Conservation (phyloP, 2,113 vertebrate species). For the Sterrhoptilus dennistouni region DNA sequence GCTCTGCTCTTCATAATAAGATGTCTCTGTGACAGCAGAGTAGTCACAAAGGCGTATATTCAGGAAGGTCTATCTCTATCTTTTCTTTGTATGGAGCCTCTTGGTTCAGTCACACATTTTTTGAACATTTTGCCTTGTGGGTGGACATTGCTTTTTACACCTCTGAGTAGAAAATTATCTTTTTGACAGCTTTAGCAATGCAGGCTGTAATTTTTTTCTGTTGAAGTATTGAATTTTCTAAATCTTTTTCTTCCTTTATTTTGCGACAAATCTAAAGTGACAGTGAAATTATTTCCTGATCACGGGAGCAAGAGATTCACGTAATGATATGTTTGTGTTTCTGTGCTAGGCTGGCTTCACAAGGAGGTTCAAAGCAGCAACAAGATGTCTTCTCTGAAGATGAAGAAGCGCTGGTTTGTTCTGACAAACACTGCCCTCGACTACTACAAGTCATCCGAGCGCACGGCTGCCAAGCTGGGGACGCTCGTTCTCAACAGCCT, state of each 20-base stretch:
- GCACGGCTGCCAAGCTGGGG: slow-evolving; percentile 87
- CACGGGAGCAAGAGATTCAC: neutral
- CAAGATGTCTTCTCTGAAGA: slow-evolving; percentile 87
- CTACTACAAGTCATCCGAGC: slow-evolving; percentile 89
- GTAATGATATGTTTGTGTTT: neutral
- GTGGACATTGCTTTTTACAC: neutral
- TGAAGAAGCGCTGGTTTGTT: slow-evolving; percentile 94
- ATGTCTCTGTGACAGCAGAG: neutral
- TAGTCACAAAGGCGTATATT: neutral
- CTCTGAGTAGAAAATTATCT: neutral
- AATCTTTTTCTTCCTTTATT: neutral
- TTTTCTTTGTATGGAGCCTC: neutral
- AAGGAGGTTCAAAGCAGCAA: slow-evolving; percentile 88
- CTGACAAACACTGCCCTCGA: slow-evolving; percentile 88
- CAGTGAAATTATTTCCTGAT: neutral
- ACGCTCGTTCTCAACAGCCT: slow-evolving; percentile 91
- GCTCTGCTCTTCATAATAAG: neutral
- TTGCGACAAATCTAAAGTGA: neutral
- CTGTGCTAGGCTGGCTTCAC: slow-evolving; percentile 85
- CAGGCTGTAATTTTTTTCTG: neutral
- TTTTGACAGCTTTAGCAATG: neutral
- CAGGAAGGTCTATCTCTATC: neutral
- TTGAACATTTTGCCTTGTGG: neutral
- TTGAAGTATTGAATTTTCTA: neutral
- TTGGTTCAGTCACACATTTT: neutral